Evolutionary conservation across 1,140 invertebrate genomes (phyloP), one percentile per base, ranked within the genome.

Genomic region (Psilanteris sp.): DNA sequence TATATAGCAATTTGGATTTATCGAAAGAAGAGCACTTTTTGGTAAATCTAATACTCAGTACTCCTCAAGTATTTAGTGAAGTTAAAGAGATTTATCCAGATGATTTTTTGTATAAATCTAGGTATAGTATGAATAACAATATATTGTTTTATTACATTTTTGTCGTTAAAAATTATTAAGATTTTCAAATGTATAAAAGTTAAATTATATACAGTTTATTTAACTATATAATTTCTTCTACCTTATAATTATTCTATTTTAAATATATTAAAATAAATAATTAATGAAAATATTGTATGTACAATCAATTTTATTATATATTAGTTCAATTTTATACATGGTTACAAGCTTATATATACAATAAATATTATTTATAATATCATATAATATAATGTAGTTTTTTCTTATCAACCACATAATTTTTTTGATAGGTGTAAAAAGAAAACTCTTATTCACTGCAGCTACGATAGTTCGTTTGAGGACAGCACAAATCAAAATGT

Each of bases 1-100:
- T 87, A 24, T 86, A 88, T 16, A 82, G 61, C 59, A 85, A 87
- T 57, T 79, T 81, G 68, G 81, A 87, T 46, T 50, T 84, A 6
- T 66, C 62, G 4, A 50, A 70, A 36, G 79, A 85, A 70, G 84
- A 87, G 48, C 36, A 70, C 8, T 59, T 79, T 34, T 48, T 87
- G 22, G 78, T 86, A 31, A 34, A 84, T 57, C 37, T 81, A 10
- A 68, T 86, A 66, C 61, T 77, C 52, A 79, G 59, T 48, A 34
- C 75, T 54, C 75, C 73, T 57, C 62, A 34, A 20, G 37, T 70
- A 9, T 79, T 75, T 18, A 11, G 34, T 2, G 32, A 59, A 31
- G 37, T 16, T 66, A 78, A 78, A 44, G 31, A 78, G 37, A 55
- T 57, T 15, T 54, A 71, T 52, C 31, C 31, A 27, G 61, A 78